phyloP scores from a whole-genome alignment of 2,797 vertebrate species.

The Tachyglossus aculeatus region DNA sequence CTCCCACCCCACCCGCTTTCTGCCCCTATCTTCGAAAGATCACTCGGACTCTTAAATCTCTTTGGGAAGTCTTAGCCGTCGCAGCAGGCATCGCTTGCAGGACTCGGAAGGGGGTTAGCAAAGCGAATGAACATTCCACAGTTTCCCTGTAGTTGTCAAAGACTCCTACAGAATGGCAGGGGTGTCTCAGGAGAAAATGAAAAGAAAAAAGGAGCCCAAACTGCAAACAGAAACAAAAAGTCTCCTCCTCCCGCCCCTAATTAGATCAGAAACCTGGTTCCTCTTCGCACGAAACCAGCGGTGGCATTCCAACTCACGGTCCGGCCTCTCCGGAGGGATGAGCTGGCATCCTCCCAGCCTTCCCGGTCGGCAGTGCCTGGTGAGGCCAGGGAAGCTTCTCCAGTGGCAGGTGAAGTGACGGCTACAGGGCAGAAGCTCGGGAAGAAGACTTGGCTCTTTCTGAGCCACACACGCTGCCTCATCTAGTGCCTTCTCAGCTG shows the following conservation, averaged over 20 bases:
- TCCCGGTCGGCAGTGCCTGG: background rate
- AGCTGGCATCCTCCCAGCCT: background rate
- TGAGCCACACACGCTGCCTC: background rate
- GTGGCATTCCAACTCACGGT: background rate
- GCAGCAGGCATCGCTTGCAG: too few relatives aligned
- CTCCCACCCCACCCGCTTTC: too few relatives aligned
- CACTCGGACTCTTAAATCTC: too few relatives aligned
- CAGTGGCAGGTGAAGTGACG: background rate
- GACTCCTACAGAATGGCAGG: background rate
- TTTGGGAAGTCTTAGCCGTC: too few relatives aligned
- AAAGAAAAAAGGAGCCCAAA: background rate
- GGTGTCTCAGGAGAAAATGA: background rate
- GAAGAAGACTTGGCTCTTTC: background rate
- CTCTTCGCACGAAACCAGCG: background rate
- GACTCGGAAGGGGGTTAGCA: too few relatives aligned
- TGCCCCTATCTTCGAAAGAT: too few relatives aligned
- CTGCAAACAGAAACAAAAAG: background rate
- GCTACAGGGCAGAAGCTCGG: background rate
- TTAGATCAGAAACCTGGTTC: background rate
- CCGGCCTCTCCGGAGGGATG: background rate
- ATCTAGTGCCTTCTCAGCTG: background rate
- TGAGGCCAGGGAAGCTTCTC: constrained; percentile 11
- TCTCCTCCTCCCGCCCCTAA: background rate
- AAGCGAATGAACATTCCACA: too few relatives aligned
- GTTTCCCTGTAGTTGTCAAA: too few relatives aligned